Percentiles rank a stretch among this genome's conserved stretches.
Evolutionary conservation across 2,113 vertebrate species (phyloP).

Genomic region (Saccopteryx bilineata): DNA sequence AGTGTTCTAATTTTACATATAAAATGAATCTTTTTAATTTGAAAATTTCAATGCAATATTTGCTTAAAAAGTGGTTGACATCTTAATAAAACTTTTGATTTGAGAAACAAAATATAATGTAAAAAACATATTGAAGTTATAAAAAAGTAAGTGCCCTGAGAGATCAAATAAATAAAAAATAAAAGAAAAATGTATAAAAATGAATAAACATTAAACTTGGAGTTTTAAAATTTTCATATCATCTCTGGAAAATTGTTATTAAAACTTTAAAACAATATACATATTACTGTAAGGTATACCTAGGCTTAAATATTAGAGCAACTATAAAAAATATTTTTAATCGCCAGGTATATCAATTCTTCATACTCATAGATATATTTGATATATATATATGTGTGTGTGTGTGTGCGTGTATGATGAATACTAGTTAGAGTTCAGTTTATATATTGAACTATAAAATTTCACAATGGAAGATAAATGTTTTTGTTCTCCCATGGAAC

Average conservation of each 20-base stretch:
- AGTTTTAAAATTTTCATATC: neutral
- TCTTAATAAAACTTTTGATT: neutral
- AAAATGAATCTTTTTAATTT: slow-evolving; percentile 14
- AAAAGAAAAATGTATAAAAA: neutral
- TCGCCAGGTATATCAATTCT: neutral
- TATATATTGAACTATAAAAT: neutral
- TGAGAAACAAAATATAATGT: neutral
- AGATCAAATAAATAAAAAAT: neutral
- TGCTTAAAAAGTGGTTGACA: no score
- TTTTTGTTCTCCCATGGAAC: neutral
- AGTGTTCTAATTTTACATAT: slow-evolving; percentile 82
- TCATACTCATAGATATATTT: neutral
- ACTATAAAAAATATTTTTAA: neutral
- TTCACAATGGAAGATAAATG: neutral
- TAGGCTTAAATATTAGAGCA: neutral
- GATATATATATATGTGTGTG: neutral
- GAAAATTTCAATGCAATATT: no score
- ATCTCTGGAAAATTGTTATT: neutral
- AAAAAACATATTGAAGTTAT: neutral
- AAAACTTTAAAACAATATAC: neutral
- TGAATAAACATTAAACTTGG: neutral
- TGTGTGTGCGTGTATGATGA: neutral
- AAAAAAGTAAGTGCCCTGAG: neutral
- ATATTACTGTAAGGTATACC: neutral
- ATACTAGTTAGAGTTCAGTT: neutral